Percentiles rank a stretch among this genome's conserved stretches.
Conservation (phyloP, 2,113 vertebrate species). For the Callipepla californica region DNA sequence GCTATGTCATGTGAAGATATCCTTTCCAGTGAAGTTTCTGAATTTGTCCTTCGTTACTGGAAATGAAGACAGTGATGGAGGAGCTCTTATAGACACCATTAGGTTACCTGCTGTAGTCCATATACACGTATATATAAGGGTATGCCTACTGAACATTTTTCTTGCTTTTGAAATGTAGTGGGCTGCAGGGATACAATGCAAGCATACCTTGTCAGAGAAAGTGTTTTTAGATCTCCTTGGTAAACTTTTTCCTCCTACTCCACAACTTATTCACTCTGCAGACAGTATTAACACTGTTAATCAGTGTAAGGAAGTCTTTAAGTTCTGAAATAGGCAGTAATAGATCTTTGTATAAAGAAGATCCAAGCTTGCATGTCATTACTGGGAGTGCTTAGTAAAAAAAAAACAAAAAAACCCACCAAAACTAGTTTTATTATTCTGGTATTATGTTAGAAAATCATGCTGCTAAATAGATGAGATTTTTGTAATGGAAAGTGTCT, state of each 20-base stretch:
- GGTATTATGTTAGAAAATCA: conserved; percentile 37
- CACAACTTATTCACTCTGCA: not conserved
- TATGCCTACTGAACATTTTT: not conserved
- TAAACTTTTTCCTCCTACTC: not conserved
- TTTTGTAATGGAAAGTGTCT: conserved; percentile 45
- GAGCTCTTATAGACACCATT: not conserved
- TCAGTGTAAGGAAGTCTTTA: not conserved
- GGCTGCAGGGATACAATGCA: not conserved
- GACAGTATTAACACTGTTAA: not conserved
- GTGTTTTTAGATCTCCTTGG: not conserved
- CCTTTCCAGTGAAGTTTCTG: not conserved
- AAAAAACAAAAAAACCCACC: not conserved
- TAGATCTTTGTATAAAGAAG: not conserved
- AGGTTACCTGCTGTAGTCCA: not conserved
- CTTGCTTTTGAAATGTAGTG: not conserved
- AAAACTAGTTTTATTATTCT: conserved; percentile 28
- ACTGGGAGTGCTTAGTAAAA: conserved; percentile 11
- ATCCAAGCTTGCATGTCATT: not conserved
- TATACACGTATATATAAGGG: not conserved
- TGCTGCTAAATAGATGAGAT: conserved; percentile 44
- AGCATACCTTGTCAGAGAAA: not conserved
- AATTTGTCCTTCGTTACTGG: not conserved
- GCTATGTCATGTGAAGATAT: not conserved
- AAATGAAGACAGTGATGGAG: not conserved
- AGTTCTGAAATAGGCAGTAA: not conserved